A percentile compares a stretch with the other conserved stretches of the same genome.
These are phyloP conservation scores for Cyphomyrmex costatus DNA, from an alignment of 1,140 invertebrate species.

Conservation along the genomic window DNA sequence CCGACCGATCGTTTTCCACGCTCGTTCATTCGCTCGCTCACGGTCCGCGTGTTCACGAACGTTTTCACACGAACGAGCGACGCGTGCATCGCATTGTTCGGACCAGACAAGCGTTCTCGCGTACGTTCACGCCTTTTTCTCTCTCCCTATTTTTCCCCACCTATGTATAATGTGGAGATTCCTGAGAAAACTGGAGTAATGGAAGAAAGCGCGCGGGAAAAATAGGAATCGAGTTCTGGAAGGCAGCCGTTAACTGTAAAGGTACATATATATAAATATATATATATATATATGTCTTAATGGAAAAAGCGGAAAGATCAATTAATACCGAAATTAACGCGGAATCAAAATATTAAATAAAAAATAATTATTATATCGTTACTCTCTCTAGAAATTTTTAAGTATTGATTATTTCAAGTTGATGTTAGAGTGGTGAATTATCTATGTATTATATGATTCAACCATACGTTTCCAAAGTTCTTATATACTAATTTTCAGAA, in stretches of 20 bases:
- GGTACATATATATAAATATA: too few species aligned
- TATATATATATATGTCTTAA: background rate
- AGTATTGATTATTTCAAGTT: background rate
- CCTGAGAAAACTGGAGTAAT: conserved; percentile 18
- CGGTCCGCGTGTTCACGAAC: conserved; percentile 39
- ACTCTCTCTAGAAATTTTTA: background rate
- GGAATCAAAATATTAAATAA: background rate
- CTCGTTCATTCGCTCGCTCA: conserved; percentile 19
- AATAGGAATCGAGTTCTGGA: background rate
- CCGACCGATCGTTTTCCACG: conserved; percentile 53
- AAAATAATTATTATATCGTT: background rate
- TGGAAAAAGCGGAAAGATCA: background rate
- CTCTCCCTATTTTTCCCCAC: conserved; percentile 13
- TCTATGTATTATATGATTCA: background rate
- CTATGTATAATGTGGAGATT: conserved; percentile 33
- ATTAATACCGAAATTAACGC: background rate
- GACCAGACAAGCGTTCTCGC: conserved; percentile 14
- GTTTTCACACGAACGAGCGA: conserved; percentile 36
- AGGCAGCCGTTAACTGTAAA: background rate
- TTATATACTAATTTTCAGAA: background rate
- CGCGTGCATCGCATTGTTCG: conserved; percentile 49
- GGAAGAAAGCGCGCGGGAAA: background rate
- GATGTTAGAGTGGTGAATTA: background rate
- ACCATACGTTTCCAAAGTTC: background rate
- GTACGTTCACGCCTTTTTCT: conserved; percentile 1